Base-by-base conservation (phyloP, 2,888 invertebrate genomes). In the Philaethria dido region DNA sequence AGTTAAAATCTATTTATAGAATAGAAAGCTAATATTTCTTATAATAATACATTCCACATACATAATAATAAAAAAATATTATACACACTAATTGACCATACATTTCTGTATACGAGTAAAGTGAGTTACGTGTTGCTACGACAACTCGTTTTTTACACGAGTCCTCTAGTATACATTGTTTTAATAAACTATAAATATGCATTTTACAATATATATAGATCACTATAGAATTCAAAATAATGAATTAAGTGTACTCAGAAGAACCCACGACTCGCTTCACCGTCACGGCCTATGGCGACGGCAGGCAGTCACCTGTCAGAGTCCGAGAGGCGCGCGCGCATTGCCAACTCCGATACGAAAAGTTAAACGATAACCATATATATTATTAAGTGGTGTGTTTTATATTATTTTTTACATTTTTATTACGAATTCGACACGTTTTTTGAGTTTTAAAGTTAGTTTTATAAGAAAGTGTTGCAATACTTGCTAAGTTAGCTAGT, bases 231-330 rank as follows among this genome's bases (percentile, higher is more conserved):
- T 68, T 64, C 61, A 60, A 60, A 52, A 72, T 68, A 70, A 70
- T 69, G 67, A 70, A 72, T 72, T 69, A 70, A 69, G 59, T 57
- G 62, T 65, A 68, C 69, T 73, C 75, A 29, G 45, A 33, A 60
- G 74, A 78, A 78, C 87, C 87, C 85, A 87, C 88, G 82, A 86
- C 69, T 66, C 82, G 77, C 82, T 81, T 78, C 70, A 50, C 81
- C 84, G 87, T 87, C 87, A 87, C 82, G 82, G 79, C 73, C 80
- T 78, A 71, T 74, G 69, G 66, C 74, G 67, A 71, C 66, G 80
- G 81, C 91, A 92, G 80, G 81, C 91, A 92, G 92, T 92, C 91
- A 90, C 91, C 92, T 92, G 92, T 82, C 78, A 83, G 85, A 86
- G 78, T 78, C 84, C 88, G 88, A 80, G 78, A 76, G 73, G 74